phyloP scores from a whole-genome alignment of 2,113 vertebrate genomes.

The Rhinogobius similis region DNA sequence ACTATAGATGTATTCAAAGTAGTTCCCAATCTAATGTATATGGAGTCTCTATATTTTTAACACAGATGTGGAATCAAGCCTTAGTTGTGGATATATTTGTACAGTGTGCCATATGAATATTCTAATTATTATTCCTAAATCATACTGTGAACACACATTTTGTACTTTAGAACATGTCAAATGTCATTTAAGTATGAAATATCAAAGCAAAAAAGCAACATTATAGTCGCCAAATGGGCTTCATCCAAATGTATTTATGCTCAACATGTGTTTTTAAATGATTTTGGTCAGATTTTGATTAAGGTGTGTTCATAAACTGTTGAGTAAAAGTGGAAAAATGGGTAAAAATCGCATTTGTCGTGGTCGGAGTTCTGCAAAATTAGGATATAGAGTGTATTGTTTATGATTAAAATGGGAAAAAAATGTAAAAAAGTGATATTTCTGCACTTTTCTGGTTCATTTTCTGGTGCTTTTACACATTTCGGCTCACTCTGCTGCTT shows the following conservation, averaged over 20 bases:
- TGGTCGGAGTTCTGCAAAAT: too few species aligned
- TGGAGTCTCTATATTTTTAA: conserved; percentile 8
- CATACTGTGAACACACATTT: conserved; percentile 12
- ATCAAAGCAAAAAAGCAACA: background rate
- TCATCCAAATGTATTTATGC: too few species aligned
- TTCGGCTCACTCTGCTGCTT: too few species aligned
- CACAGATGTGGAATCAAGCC: conserved; percentile 9
- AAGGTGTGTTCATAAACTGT: background rate
- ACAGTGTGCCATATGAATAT: conserved; percentile 2
- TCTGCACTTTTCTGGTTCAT: too few species aligned
- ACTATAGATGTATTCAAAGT: conserved; percentile 1
- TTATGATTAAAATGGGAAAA: too few species aligned
- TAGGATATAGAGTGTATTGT: too few species aligned
- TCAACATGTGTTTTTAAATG: too few species aligned
- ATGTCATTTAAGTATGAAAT: background rate
- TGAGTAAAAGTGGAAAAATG: background rate
- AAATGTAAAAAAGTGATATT: too few species aligned
- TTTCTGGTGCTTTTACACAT: too few species aligned
- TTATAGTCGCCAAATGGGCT: background rate
- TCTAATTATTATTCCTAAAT: background rate
- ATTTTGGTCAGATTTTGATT: too few species aligned
- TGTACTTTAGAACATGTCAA: background rate
- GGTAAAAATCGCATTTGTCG: too few species aligned
- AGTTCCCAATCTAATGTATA: background rate
- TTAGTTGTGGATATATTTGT: conserved; percentile 5